Evolutionary conservation across 2,113 vertebrate species (phyloP), one percentile per base, ranked within the genome.

Genomic region (Varanus komodoensis): DNA sequence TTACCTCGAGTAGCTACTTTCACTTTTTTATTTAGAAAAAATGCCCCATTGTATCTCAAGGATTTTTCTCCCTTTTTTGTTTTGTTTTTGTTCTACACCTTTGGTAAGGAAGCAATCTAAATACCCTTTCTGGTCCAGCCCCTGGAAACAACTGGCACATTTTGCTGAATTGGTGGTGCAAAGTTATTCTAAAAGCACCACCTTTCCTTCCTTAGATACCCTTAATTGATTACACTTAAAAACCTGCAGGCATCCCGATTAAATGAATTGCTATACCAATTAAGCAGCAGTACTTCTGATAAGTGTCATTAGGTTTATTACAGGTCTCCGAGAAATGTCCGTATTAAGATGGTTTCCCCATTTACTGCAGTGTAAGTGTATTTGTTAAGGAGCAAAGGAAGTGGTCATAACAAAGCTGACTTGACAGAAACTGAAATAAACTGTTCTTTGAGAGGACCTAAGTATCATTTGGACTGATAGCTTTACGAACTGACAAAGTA

Each of bases 281-380:
- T 96, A 96, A 95, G 89, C 79, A 91, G 87, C 89, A 93, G n/a
- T 92, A 96, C 93, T 95, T 92, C 75, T 93, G 93, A 89, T 95
- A 94, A 95, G 92, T 96, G 92, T 93, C 92, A 94, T 96, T 94
- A 94, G n/a, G 82, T 93, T 96, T 95, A 95, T 96, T 94, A 94
- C 93, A 84, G 87, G 92, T 96, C 91, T 93, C 89, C 93, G 85
- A 83, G 89, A 96, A 95, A 95, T 93, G 77, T 90, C 84, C 79
- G 81, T 82, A 93, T 96, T 94, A 94, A 91, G 93, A 73, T 38
- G 91, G 90, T 93, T 93, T 93, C 92, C 93, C 90, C 88, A 81
- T 92, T 92, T 93, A 91, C 50, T 87, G 9, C 5, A 91, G 92
- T 79, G 61, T 92, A 93, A 64, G 90, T 91, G 27, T 89, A 92